phyloP scores from a whole-genome alignment of 1,140 invertebrate species.

The Tetramorium alpestre region DNA sequence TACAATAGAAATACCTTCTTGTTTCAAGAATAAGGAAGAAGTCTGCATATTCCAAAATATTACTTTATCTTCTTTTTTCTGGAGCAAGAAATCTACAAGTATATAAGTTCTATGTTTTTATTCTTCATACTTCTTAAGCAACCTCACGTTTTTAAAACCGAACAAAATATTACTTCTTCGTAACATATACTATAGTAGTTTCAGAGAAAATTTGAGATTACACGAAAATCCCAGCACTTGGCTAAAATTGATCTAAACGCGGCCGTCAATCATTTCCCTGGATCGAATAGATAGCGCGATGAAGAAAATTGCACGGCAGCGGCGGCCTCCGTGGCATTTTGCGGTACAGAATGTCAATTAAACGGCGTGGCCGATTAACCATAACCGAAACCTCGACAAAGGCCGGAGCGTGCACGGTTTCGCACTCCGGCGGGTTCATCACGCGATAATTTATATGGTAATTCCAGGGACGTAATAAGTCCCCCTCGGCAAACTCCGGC shows the following conservation, averaged over 20 bases:
- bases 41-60: too few relatives aligned
- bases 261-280: not conserved
- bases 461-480: conserved; percentile 82
- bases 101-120: too few relatives aligned
- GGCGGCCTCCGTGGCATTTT: conserved; percentile 68
- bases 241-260: not conserved
- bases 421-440: conserved; percentile 78
- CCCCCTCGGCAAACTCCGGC: conserved; percentile 78
- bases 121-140: not conserved
- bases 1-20: too few relatives aligned
- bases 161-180: not conserved
- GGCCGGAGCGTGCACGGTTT: conserved; percentile 74
- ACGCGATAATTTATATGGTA: conserved; percentile 83
- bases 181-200: not conserved
- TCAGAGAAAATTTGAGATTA: not conserved
- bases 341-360: conserved; percentile 76
- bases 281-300: conserved; percentile 20
- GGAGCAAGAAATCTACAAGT: too few relatives aligned
- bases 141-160: not conserved
- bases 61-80: too few relatives aligned
- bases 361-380: conserved; percentile 79
- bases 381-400: conserved; percentile 81
- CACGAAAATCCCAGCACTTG: conserved; percentile 2
- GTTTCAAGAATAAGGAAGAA: too few relatives aligned
- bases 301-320: conserved; percentile 65